phyloP scores from a whole-genome alignment of 1,140 invertebrate genomes.

The Aporrectodea caliginosa region DNA sequence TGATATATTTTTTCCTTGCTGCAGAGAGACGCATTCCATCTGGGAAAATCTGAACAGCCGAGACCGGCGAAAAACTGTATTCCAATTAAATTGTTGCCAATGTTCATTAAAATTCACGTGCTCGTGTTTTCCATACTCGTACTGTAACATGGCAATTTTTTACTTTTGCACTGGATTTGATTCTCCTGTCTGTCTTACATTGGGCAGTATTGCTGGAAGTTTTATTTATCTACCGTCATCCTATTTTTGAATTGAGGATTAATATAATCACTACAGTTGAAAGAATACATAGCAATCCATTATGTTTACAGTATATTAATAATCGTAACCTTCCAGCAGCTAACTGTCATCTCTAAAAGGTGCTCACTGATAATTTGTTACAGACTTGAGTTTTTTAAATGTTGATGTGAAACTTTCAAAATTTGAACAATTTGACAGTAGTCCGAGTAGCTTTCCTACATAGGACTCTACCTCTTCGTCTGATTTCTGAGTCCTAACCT shows the following conservation, averaged over 20 bases:
- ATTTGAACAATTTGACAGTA: neutral
- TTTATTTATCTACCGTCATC: too few species aligned
- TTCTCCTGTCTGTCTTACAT: too few species aligned
- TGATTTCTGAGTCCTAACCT: too few species aligned
- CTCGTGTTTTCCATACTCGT: neutral
- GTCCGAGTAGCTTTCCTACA: too few species aligned
- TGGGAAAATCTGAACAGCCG: neutral
- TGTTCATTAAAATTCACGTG: neutral
- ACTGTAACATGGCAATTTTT: neutral
- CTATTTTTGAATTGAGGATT: too few species aligned
- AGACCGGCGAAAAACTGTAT: neutral
- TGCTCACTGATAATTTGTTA: neutral
- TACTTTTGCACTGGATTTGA: neutral
- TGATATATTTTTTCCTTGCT: neutral
- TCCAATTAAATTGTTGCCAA: neutral
- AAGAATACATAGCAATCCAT: neutral
- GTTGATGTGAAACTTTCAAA: neutral
- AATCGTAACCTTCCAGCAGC: too few species aligned
- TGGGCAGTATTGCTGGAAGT: too few species aligned
- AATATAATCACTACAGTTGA: too few species aligned
- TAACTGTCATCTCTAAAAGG: neutral
- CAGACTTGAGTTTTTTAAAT: neutral
- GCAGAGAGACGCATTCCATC: neutral
- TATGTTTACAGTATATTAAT: neutral
- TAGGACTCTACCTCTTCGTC: too few species aligned